These are phyloP conservation scores for Clarias pachynema DNA, from an alignment of 2,797 vertebrate genomes.

Conservation along the genomic window DNA sequence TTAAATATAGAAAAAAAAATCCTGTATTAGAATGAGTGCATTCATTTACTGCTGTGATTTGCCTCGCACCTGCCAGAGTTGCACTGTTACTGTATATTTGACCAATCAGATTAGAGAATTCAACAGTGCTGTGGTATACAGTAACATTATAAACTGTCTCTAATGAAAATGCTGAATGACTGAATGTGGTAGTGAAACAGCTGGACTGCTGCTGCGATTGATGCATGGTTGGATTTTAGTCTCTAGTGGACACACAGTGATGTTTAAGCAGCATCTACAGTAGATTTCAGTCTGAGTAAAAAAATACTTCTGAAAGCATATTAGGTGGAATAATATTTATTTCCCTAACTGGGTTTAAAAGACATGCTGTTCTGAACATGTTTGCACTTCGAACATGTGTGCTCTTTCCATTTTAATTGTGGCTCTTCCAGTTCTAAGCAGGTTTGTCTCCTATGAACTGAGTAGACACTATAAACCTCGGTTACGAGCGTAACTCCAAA, in stretches of 20 bases:
- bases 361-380: neutral
- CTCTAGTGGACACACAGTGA: neutral
- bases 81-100: neutral
- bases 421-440: constrained; percentile 41
- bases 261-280: neutral
- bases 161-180: constrained; percentile 23
- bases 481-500: neutral
- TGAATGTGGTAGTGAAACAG: neutral
- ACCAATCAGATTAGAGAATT: neutral
- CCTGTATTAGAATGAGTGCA: neutral
- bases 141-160: neutral
- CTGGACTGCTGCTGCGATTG: neutral
- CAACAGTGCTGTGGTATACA: neutral
- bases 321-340: neutral
- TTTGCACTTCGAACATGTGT: neutral
- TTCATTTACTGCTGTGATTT: neutral
- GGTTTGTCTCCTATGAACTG: constrained; percentile 39
- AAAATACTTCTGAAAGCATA: too few species aligned
- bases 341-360: neutral
- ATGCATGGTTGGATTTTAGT: neutral
- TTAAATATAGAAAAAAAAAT: neutral
- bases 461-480: constrained; percentile 15
- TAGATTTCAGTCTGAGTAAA: neutral
- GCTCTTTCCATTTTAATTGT: constrained; percentile 29
- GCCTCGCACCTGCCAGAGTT: neutral